Conservation (phyloP, 2,888 invertebrate species). For the Peribatodes rhomboidaria region DNA sequence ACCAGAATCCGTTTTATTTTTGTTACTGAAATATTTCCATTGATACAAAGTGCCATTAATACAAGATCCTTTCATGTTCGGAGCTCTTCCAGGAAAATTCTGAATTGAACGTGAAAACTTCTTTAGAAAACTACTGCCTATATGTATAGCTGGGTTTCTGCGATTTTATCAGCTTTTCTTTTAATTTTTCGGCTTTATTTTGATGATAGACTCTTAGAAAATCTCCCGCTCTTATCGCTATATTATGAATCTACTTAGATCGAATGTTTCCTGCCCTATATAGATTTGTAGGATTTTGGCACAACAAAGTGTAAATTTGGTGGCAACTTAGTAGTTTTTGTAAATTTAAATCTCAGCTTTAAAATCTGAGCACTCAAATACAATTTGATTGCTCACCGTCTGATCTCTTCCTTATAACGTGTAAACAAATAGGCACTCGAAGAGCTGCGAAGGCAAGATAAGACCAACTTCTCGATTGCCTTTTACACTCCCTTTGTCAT, state of each 20-base stretch:
- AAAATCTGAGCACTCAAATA: not conserved
- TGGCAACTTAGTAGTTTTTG: too few relatives aligned
- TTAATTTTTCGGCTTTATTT: too few relatives aligned
- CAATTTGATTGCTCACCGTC: slow-evolving; percentile 1
- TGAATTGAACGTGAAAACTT: not conserved
- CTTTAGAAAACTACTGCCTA: not conserved
- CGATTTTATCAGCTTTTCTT: not conserved
- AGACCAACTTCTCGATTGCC: slow-evolving; percentile 36
- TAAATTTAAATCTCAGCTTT: not conserved
- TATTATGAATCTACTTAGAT: too few relatives aligned
- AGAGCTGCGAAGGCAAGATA: slow-evolving; percentile 27
- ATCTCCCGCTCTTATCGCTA: too few relatives aligned
- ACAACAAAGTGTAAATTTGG: too few relatives aligned
- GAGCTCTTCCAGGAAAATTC: not conserved
- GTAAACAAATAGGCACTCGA: slow-evolving; percentile 37
- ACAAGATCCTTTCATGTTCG: slow-evolving; percentile 2
- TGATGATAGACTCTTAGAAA: too few relatives aligned
- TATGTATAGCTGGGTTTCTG: too few relatives aligned
- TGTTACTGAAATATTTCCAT: slow-evolving; percentile 5
- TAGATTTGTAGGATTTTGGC: too few relatives aligned
- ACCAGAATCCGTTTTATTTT: slow-evolving; percentile 2
- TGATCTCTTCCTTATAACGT: slow-evolving; percentile 17
- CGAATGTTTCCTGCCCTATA: too few relatives aligned
- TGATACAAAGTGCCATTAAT: slow-evolving; percentile 4
- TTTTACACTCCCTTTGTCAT: slow-evolving; percentile 55